Evolutionary conservation across 2,797 vertebrate genomes (phyloP), one percentile per base, ranked within the genome.

Genomic region (Betta splendens): DNA sequence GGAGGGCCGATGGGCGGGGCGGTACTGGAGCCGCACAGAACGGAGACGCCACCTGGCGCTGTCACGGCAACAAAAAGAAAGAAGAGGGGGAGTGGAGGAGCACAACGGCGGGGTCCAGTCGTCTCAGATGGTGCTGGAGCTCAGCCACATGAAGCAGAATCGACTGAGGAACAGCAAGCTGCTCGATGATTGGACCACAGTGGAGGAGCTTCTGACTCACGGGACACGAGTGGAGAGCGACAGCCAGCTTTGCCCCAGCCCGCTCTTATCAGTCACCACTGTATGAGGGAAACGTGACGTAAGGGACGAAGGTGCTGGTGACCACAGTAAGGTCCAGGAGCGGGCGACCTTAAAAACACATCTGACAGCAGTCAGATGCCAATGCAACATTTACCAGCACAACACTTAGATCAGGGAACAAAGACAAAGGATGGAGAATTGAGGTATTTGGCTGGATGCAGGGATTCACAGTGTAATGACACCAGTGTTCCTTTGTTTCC

Each of bases 181-280:
- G 75, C 81, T 90, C 0, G 91, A 91, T n/a, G 89, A 91, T 16
- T 90, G 87, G 87, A 89, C 87, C 0, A 89, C 89, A 0, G 84
- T 88, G 44, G 88, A 91, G 74, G 89, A 91, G 66, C 90, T 91
- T 51, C 76, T 90, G 46, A 86, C 83, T 8, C 88, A 91, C 0
- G 67, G 90, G 20, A 90, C 85, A 0, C 64, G 85, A n/a, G 75
- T 84, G 10, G 77, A 84, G 64, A 80, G 70, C 3, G 78, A 83
- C 62, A 64, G 47, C 29, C 83, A 87, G 57, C 83, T 87, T 0
- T 89, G 89, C 43, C 74, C 79, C n/a, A 87, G 87, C 43, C 90
- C 89, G 9, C 81, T 89, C 75, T 31, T 91, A 12, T 91, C 90
- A 0, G 90, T 91, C 46, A 91, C 90, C 8, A 85, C 90, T 0